Percentiles rank a stretch among this genome's conserved stretches.
phyloP scores from a whole-genome alignment of 1,140 invertebrate species.

The Galleria mellonella region DNA sequence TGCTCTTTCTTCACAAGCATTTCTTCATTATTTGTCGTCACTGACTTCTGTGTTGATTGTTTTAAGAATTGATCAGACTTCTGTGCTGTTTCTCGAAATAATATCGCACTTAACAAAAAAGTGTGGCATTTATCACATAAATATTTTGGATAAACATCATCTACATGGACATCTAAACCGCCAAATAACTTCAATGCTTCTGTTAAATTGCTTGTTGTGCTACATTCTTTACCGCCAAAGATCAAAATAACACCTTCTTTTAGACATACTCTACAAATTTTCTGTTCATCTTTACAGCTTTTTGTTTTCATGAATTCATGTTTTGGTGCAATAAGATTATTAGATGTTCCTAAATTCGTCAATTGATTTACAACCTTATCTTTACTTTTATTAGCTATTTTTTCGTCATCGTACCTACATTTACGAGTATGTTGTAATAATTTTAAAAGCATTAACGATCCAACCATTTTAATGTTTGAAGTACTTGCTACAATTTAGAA shows the following conservation, averaged over 20 bases:
- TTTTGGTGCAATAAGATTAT: too few relatives aligned
- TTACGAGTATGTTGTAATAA: too few relatives aligned
- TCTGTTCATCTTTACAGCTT: not conserved
- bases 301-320: not conserved
- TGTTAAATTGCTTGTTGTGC: constrained; percentile 27
- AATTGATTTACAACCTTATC: too few relatives aligned
- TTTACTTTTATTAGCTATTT: too few relatives aligned
- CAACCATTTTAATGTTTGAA: too few relatives aligned
- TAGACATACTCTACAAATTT: constrained; percentile 49
- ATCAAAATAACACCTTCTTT: constrained; percentile 48
- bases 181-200: constrained; percentile 34
- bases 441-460: too few relatives aligned
- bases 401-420: too few relatives aligned
- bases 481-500: too few relatives aligned
- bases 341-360: too few relatives aligned
- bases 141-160: constrained; percentile 45
- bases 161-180: constrained; percentile 30
- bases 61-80: constrained; percentile 47
- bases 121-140: constrained; percentile 46
- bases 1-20: not conserved
- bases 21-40: constrained; percentile 9
- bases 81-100: constrained; percentile 48
- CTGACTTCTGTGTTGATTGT: constrained; percentile 9
- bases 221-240: constrained; percentile 17
- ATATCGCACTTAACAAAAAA: constrained; percentile 43